Base-by-base conservation (phyloP, 92 coral and sea anemone species). In the Pocillopora grandis region DNA sequence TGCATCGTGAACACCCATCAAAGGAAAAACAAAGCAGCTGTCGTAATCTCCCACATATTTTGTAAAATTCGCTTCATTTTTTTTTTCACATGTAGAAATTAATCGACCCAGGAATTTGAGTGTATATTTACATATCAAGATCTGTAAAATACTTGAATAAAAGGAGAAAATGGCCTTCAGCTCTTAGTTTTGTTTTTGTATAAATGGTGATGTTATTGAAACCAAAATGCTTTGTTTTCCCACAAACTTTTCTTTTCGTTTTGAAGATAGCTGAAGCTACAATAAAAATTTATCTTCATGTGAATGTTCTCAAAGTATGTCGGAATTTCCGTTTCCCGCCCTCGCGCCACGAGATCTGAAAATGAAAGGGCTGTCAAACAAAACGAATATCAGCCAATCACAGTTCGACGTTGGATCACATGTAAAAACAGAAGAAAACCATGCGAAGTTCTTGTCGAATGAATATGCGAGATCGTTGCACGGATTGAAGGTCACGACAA, bases 381-480 rank as follows among this genome's bases (percentile, higher is more conserved):
- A 70, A 12, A 49, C 17, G 12, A 35, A 19, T 10, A 61, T 27
- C 31, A 52, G 10, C 86, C 79, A 83, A 83, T 83, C 73, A 74
- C 27, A 62, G 4, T 73, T 74, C 57, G 37, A 9, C 23, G 23
- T 5, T 62, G 49, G 56, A 72, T 83, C 86, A 83, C 79, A 72
- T 82, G 86, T 52, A 75, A 82, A 72, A 82, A 82, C 86, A 83
- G 72, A 83, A 71, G 33, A 58, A 61, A 60, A 12, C 70, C 85
- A 71, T 71, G 85, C 70, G 85, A 70, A 61, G 49, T 70, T 70
- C 85, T 77, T 58, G 77, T 37, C 14, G 68, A 64, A 71, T 16
- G 21, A 36, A 18, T 57, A 70, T 70, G 55, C 75, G 55, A 20
- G 57, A 16, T 70, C 57, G 14, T 31, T 9, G 2, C 13, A 55